A percentile compares a stretch with the other conserved stretches of the same genome.
These are phyloP conservation scores for Arion vulgaris DNA, from an alignment of 1,140 invertebrate species.

Conservation along the genomic window DNA sequence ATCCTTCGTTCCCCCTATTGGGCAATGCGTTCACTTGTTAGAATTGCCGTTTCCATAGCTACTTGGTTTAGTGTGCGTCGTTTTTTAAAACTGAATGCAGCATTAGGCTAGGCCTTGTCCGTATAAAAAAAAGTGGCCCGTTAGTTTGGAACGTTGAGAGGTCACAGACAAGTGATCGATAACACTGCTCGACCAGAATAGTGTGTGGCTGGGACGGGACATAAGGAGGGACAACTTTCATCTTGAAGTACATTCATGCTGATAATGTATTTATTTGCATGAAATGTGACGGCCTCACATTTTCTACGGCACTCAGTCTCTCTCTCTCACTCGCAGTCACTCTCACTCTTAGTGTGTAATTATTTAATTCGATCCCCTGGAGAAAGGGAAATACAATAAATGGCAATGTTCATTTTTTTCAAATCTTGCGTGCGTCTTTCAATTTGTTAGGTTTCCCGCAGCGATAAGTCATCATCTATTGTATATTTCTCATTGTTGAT, in stretches of 20 bases:
- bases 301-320: no score
- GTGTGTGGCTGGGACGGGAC: neutral
- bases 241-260: neutral
- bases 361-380: no score
- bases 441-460: no score
- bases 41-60: neutral
- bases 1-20: no score
- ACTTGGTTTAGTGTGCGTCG: neutral
- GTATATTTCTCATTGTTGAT: no score
- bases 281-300: no score
- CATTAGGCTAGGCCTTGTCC: neutral
- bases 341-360: no score
- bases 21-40: neutral
- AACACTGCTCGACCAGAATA: neutral
- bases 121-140: neutral
- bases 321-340: no score
- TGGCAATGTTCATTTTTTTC: no score
- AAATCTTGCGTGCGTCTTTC: no score
- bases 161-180: neutral
- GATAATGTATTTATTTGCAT: neutral
- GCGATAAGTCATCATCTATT: no score
- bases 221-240: neutral
- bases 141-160: neutral
- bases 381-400: no score
- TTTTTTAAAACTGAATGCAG: neutral